Conservation (phyloP, 2,797 vertebrate genomes). For the Alcedo atthis region DNA sequence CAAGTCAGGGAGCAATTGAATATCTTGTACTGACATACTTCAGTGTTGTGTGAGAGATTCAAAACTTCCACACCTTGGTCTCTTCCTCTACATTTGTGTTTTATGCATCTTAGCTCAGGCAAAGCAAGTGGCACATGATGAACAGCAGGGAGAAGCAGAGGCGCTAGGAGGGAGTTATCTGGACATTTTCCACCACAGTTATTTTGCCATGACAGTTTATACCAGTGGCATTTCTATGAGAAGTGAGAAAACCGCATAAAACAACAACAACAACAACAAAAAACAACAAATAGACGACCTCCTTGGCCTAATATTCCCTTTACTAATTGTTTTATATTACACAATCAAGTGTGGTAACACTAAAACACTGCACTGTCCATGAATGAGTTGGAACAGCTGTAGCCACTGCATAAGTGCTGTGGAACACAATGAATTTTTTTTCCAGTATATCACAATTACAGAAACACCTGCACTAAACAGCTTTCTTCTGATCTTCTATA, state of each 20-base stretch:
- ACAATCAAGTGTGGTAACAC: constrained; percentile 42
- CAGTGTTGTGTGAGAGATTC: neutral
- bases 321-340: constrained; percentile 51
- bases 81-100: neutral
- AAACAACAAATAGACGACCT: neutral
- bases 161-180: neutral
- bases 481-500: constrained; percentile 78
- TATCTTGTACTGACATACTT: neutral
- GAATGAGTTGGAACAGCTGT: constrained; percentile 75
- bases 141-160: neutral
- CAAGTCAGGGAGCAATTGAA: neutral
- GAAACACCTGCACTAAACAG: constrained; percentile 79
- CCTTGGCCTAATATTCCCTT: constrained; percentile 15
- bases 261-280: neutral
- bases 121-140: neutral
- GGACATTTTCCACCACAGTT: neutral
- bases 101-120: neutral
- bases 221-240: neutral
- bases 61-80: neutral
- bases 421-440: constrained; percentile 68
- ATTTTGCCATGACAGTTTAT: neutral
- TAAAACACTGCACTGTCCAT: constrained; percentile 43
- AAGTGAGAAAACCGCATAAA: neutral
- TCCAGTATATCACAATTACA: constrained; percentile 75
- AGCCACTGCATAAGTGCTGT: constrained; percentile 46